A percentile compares a stretch with the other conserved stretches of the same genome.
phyloP scores from a whole-genome alignment of 64 coral and sea anemone species.

The Stichodactyla helianthus region DNA sequence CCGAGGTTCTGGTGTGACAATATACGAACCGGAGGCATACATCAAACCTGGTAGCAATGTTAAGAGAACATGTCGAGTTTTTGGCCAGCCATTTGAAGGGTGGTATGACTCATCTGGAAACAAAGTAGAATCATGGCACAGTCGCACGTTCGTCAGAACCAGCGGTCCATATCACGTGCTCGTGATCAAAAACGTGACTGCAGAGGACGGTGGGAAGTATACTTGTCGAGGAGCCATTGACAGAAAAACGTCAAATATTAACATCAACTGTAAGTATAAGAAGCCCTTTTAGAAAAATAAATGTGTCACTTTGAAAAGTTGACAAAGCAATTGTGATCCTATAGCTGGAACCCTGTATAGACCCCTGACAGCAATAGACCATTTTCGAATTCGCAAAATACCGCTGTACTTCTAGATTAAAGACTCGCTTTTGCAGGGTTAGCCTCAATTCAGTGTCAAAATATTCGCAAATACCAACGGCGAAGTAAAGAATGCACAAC shows the following conservation, averaged over 20 bases:
- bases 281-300: neutral
- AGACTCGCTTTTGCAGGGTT: too few species aligned
- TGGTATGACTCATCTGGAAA: slow-evolving; percentile 4
- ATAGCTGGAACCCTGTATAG: too few species aligned
- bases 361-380: too few species aligned
- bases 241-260: neutral
- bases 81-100: neutral
- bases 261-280: slow-evolving; percentile 7
- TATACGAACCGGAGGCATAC: slow-evolving; percentile 8
- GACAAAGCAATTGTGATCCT: neutral
- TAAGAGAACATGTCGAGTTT: slow-evolving; percentile 3
- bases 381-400: too few species aligned
- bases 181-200: slow-evolving; percentile 1
- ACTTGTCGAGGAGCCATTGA: slow-evolving; percentile 12
- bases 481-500: too few species aligned
- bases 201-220: slow-evolving; percentile 23
- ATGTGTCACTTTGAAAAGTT: neutral
- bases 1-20: neutral
- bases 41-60: neutral
- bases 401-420: too few species aligned
- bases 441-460: too few species aligned
- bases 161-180: slow-evolving; percentile 16
- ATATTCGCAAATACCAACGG: too few species aligned
- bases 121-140: neutral
- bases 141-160: neutral